A percentile compares a stretch with the other conserved stretches of the same genome.
These are phyloP conservation scores for Odontocolon sp. DNA, from an alignment of 2,888 invertebrate species.

Conservation along the genomic window DNA sequence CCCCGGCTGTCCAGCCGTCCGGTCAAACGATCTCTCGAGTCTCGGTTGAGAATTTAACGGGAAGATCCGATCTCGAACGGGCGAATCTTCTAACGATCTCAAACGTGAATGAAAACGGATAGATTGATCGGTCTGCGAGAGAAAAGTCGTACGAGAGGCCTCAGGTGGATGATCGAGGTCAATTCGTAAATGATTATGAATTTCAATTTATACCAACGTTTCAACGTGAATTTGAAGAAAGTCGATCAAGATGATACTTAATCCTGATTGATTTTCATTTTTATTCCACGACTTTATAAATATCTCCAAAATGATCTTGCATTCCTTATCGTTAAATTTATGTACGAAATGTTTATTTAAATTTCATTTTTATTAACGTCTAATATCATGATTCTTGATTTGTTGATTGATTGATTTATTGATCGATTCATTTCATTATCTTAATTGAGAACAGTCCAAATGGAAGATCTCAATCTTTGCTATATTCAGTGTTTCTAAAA, in stretches of 20 bases:
- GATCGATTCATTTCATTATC: too few species aligned
- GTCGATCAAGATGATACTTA: not conserved
- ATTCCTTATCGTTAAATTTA: too few species aligned
- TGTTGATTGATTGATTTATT: too few species aligned
- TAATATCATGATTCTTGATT: not conserved
- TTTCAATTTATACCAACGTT: not conserved
- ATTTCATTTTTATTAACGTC: not conserved
- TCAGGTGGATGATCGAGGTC: conserved; percentile 43
- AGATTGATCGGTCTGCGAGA: conserved; percentile 48
- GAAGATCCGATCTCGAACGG: conserved; percentile 14
- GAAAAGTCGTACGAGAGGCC: conserved; percentile 40
- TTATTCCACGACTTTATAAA: too few species aligned
- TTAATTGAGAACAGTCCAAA: too few species aligned
- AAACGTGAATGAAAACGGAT: conserved; percentile 1
- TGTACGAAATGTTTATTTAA: too few species aligned
- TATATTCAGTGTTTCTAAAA: too few species aligned
- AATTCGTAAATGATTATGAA: conserved; percentile 51
- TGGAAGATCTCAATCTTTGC: too few species aligned
- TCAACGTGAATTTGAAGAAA: conserved; percentile 12
- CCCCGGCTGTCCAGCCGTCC: conserved; percentile 42
- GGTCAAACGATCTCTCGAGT: not conserved
- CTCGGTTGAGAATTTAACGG: conserved; percentile 4
- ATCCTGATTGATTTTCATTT: conserved; percentile 45
- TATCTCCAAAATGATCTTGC: too few species aligned
- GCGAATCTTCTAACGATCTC: conserved; percentile 10